Percentiles rank a stretch among this genome's conserved stretches.
Conservation (phyloP, 2,888 invertebrate species). For the Hypselothyrea guttata region DNA sequence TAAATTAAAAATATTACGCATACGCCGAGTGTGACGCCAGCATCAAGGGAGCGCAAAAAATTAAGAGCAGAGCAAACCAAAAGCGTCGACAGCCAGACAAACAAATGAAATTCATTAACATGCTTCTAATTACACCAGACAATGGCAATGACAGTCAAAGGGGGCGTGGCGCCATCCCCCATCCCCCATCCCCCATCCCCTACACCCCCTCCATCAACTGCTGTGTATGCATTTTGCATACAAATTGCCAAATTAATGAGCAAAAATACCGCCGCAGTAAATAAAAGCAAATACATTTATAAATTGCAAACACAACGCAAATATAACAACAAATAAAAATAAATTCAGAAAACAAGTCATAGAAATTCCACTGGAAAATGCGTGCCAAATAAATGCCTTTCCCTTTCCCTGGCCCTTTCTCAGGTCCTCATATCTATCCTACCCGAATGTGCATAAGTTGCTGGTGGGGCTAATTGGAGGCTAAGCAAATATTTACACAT, state of each 20-base stretch:
- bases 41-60: slow-evolving; percentile 28
- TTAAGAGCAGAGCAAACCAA: slow-evolving; percentile 20
- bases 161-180: neutral
- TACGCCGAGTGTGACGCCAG: slow-evolving; percentile 27
- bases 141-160: slow-evolving; percentile 44
- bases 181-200: too few relatives aligned
- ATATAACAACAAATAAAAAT: slow-evolving; percentile 1
- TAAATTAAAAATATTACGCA: slow-evolving; percentile 43
- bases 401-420: neutral
- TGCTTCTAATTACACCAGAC: slow-evolving; percentile 76
- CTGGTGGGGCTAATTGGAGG: slow-evolving; percentile 44
- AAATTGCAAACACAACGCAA: slow-evolving; percentile 27
- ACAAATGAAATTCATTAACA: slow-evolving; percentile 78
- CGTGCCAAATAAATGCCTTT: slow-evolving; percentile 13
- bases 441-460: slow-evolving; percentile 13
- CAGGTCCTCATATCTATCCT: too few relatives aligned
- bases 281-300: slow-evolving; percentile 62
- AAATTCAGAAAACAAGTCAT: slow-evolving; percentile 1
- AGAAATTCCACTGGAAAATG: slow-evolving; percentile 10
- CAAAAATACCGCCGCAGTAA: slow-evolving; percentile 56
- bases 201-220: too few relatives aligned
- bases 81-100: slow-evolving; percentile 50
- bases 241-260: slow-evolving; percentile 78
- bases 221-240: slow-evolving; percentile 74
- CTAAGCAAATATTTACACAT: slow-evolving; percentile 51